Conservation (phyloP, 2,888 invertebrate species). For the Deilephila porcellus region DNA sequence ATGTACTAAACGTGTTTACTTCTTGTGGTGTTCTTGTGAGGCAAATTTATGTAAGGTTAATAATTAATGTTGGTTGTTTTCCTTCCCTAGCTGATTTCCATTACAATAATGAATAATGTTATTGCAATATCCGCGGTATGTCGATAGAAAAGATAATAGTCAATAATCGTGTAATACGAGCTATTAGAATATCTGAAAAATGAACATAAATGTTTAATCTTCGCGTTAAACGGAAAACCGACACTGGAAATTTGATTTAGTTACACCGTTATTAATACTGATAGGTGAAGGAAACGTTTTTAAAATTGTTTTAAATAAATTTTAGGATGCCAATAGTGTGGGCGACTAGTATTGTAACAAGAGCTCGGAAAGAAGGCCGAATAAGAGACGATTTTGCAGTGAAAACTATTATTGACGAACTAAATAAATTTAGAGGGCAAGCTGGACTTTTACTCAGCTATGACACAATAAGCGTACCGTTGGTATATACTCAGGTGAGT, state of each 20-base stretch:
- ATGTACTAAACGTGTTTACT: not conserved
- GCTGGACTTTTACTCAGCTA: conserved; percentile 91
- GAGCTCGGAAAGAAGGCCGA: conserved; percentile 95
- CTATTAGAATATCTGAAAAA: too few relatives aligned
- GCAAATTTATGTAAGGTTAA: conserved; percentile 13
- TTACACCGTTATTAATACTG: not conserved
- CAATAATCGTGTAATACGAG: not conserved
- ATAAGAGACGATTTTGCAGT: conserved; percentile 96
- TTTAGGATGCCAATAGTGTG: conserved; percentile 93
- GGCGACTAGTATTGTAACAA: conserved; percentile 95
- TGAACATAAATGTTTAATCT: not conserved
- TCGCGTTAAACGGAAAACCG: not conserved
- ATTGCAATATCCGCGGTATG: not conserved
- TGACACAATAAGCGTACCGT: conserved; percentile 91
- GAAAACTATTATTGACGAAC: conserved; percentile 94
- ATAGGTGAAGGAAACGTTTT: not conserved
- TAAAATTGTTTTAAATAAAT: not conserved
- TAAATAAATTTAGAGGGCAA: conserved; percentile 93
- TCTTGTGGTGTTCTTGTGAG: too few relatives aligned
- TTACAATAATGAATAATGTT: not conserved
- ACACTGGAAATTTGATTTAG: too few relatives aligned
- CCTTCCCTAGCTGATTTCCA: not conserved
- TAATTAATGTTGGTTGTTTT: not conserved
- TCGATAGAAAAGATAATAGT: not conserved
- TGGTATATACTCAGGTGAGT: conserved; percentile 91